Evolutionary conservation across 2,888 invertebrate species (phyloP).

Genomic region (Aleiodes alternator): DNA sequence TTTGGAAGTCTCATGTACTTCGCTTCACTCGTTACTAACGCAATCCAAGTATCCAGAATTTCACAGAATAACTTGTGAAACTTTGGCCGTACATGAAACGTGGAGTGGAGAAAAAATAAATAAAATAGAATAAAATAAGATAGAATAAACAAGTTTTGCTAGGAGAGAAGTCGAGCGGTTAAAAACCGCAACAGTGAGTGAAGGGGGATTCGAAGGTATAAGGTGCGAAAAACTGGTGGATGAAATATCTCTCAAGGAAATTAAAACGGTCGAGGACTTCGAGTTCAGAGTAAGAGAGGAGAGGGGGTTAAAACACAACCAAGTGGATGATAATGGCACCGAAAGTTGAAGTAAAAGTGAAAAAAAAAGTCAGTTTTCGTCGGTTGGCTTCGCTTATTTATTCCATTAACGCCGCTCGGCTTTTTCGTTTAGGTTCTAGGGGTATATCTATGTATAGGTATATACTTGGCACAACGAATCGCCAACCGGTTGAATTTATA

Average conservation of each 20-base stretch:
- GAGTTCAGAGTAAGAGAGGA: slow-evolving; percentile 19
- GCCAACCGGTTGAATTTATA: slow-evolving; percentile 27
- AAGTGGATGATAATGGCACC: no score
- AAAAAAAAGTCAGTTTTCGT: slow-evolving; percentile 3
- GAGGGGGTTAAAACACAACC: slow-evolving; percentile 5
- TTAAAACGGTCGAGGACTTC: slow-evolving; percentile 60
- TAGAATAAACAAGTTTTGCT: slow-evolving; percentile 5
- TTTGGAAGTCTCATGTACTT: no score
- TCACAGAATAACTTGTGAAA: not conserved
- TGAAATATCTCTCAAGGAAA: slow-evolving; percentile 64
- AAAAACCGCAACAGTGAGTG: not conserved
- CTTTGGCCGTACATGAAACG: not conserved
- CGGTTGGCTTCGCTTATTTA: slow-evolving; percentile 30
- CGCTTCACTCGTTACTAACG: no score
- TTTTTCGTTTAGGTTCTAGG: slow-evolving; percentile 6
- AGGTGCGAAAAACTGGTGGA: slow-evolving; percentile 37
- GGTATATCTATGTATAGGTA: not conserved
- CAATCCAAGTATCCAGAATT: no score
- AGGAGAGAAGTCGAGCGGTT: not conserved
- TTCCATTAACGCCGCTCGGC: slow-evolving; percentile 35
- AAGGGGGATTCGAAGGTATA: not conserved
- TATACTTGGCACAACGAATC: slow-evolving; percentile 23
- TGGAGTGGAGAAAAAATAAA: no score
- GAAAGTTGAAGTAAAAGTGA: not conserved
- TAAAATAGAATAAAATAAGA: not conserved